Base-by-base conservation (phyloP, 2,888 invertebrate genomes). In the Ernsta delagoae region DNA sequence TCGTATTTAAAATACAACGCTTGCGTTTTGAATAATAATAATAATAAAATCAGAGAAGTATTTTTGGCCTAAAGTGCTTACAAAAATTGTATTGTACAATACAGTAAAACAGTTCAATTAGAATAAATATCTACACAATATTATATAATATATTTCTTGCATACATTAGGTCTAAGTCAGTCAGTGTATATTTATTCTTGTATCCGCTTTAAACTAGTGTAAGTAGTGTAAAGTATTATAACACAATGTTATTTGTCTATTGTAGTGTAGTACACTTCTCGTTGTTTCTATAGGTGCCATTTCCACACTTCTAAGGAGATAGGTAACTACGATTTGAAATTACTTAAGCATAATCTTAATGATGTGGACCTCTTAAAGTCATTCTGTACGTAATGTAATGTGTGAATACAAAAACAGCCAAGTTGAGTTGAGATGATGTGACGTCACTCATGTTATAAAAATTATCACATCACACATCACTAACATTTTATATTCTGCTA, bases 151-250 rank as follows among this genome's bases (percentile, higher is more conserved):
- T 59, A 62, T 57, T 56, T 68, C 63, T 69, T 69, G 48, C 48
- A 31, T 62, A 36, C 50, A 39, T 63, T 63, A 72, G 63, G 57
- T 59, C n/a, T 73, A 73, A 72, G 67, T 62, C 66, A 60, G 62
- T 75, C 71, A 57, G 61, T 73, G 71, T 76, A 72, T 75, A 76
- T 76, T 77, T 77, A 69, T 75, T 78, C 71, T n/a, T 41, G 7
- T 41, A 41, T 73, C 70, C 74, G 75, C 75, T 76, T 75, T 77
- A 72, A 74, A 72, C 16, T 62, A 73, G 74, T 68, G 54, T 71
- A 68, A 71, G 24, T 62, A 73, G 73, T 65, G 56, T 70, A 68
- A 70, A 70, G 68, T 68, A 45, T 63, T 56, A 71, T 64, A 31
- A 59, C 5, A 16, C 43, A 54, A 56, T 41, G 54, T 54, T 11